Evolutionary conservation across 1,140 invertebrate genomes (phyloP).

Genomic region (Drosophila pruinosa): DNA sequence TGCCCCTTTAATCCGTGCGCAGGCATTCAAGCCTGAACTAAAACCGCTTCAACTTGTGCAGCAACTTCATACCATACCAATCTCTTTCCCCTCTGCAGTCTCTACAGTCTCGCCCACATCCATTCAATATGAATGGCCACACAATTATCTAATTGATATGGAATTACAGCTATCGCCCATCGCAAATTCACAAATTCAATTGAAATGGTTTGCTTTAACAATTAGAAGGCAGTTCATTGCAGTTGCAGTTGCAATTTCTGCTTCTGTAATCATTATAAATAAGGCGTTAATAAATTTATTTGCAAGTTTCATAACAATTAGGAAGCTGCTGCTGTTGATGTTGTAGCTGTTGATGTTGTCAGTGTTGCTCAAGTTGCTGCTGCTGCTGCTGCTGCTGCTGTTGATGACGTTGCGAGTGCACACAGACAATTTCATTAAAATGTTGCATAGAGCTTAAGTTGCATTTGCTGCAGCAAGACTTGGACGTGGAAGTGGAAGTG

Average conservation of each 20-base stretch:
- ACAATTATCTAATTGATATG: constrained; percentile 75
- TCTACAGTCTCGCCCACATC: background rate
- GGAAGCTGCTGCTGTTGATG: background rate
- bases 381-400: background rate
- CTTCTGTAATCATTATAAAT: constrained; percentile 39
- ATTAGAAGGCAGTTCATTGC: constrained; percentile 11
- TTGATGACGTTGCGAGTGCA: constrained; percentile 38
- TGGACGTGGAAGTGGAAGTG: background rate
- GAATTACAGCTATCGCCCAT: constrained; percentile 30
- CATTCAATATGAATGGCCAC: constrained; percentile 37
- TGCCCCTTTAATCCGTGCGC: constrained; percentile 66
- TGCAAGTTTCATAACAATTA: constrained; percentile 35
- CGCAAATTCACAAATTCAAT: constrained; percentile 52
- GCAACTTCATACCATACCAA: constrained; percentile 23
- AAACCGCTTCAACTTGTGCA: constrained; percentile 28
- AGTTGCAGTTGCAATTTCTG: background rate
- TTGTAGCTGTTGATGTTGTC: background rate
- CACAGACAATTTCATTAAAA: constrained; percentile 71
- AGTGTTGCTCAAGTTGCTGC: background rate
- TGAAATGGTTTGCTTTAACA: constrained; percentile 57
- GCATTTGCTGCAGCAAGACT: background rate
- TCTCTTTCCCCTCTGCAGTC: constrained; percentile 3
- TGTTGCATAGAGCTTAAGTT: constrained; percentile 46
- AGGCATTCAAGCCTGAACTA: constrained; percentile 47
- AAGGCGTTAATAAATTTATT: constrained; percentile 58